Base-by-base conservation (phyloP, 2,888 invertebrate species). In the Orthosia cruda region DNA sequence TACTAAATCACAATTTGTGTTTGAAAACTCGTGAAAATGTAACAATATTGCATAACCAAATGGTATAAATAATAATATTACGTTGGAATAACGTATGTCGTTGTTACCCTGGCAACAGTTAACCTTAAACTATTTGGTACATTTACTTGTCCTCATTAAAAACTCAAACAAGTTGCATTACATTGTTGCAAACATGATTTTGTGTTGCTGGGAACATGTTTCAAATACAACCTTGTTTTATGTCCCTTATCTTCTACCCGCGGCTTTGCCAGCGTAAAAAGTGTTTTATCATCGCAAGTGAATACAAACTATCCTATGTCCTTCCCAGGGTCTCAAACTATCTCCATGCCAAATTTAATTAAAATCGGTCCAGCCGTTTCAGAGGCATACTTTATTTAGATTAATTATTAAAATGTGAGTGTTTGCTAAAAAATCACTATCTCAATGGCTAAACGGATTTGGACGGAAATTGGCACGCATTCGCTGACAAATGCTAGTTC, bases 21-120 rank as follows among this genome's bases (percentile, higher is more conserved):
- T 57, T 58, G 61, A 80, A 74, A 82, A 68, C 78, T 69, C 47
- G 52, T 80, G 63, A 74, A 80, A 62, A 71, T 80, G 58, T 65
- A 80, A 68, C 61, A 9, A 68, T 74, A 69, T 65, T 50, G 68
- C 80, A 68, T 68, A 69, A 54, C 64, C 78, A 55, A 66, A 69
- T 55, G 16, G 49, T 78, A 66, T 63, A 66, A 83, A 83, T 72
- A 65, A 63, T 55, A 71, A 59, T 77, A 61, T 61, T 68, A 80
- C 67, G 73, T 83, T 81, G 55, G 45, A 66, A 55, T 83, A 83
- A 80, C 83, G 83, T 78, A 69, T 23, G 58, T 83, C 61, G 63
- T 74, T 55, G 57, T 83, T 59, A 74, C 70, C 70, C 59, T 63
- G 66, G 79, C 66, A 59, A 67, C 63, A 49, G 45, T 69, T 63